Evolutionary conservation across 2,113 vertebrate genomes (phyloP).

Genomic region (Seriola aureovittata): DNA sequence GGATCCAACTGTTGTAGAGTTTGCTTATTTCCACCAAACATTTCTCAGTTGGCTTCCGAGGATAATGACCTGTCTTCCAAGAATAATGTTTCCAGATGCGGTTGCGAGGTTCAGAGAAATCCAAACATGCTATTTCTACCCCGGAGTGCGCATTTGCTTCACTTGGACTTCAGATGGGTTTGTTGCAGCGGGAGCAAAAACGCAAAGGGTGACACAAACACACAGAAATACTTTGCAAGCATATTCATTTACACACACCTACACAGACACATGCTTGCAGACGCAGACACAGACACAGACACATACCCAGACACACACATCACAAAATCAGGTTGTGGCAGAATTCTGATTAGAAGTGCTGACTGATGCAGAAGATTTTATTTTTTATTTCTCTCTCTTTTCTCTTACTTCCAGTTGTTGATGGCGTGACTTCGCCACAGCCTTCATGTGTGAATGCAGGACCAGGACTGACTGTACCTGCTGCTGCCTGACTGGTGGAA

Average conservation of each 20-base stretch:
- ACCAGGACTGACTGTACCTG: background rate
- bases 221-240: background rate
- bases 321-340: constrained; percentile 69
- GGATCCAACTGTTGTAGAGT: constrained; percentile 53
- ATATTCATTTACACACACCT: background rate
- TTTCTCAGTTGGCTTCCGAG: constrained; percentile 65
- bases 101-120: constrained; percentile 73
- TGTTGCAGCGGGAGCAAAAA: constrained; percentile 60
- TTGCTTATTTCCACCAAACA: constrained; percentile 68
- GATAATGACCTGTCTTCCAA: constrained; percentile 80
- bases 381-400: background rate
- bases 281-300: constrained; percentile 16
- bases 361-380: constrained; percentile 57
- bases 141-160: constrained; percentile 62
- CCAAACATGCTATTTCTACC: constrained; percentile 77
- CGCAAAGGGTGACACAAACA: constrained; percentile 61
- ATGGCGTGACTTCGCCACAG: constrained; percentile 11
- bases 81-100: constrained; percentile 83
- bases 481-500: background rate
- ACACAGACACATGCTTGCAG: constrained; percentile 3
- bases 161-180: constrained; percentile 59
- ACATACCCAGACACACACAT: constrained; percentile 41
- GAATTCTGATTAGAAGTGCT: constrained; percentile 75
- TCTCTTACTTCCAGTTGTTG: constrained; percentile 30
- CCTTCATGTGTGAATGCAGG: background rate